These are phyloP conservation scores for Triplophysa tibetana DNA, from an alignment of 2,113 vertebrate genomes.

Conservation along the genomic window DNA sequence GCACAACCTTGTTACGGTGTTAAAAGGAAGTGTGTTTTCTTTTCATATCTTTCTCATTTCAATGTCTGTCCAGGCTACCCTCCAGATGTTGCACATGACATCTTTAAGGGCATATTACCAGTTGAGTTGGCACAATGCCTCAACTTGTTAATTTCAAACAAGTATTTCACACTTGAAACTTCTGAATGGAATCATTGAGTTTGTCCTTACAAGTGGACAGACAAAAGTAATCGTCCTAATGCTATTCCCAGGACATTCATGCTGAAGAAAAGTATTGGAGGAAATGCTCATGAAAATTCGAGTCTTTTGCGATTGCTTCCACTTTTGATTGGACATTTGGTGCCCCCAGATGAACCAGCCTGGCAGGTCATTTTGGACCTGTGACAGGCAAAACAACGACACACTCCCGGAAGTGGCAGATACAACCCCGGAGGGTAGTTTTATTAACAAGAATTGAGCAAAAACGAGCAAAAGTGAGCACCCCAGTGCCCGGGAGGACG, in stretches of 20 bases:
- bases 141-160: constrained; percentile 15
- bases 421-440: too few species aligned
- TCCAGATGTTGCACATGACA: constrained; percentile 20
- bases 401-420: too few species aligned
- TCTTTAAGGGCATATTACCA: constrained; percentile 16
- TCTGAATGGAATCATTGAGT: too few species aligned
- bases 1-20: background rate
- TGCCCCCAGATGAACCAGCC: constrained; percentile 33
- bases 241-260: constrained; percentile 12
- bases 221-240: constrained; percentile 50
- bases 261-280: constrained; percentile 39
- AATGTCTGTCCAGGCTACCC: constrained; percentile 8
- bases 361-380: constrained; percentile 37
- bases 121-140: constrained; percentile 15
- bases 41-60: background rate
- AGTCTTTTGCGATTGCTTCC: constrained; percentile 47
- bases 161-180: constrained; percentile 18
- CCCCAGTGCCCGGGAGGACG: too few species aligned
- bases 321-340: constrained; percentile 37
- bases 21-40: background rate
- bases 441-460: too few species aligned
- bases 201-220: constrained; percentile 48
- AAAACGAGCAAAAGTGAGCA: too few species aligned
- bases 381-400: too few species aligned
- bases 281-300: constrained; percentile 42